Conservation (phyloP, 2,113 vertebrate species). For the Pelobates fuscus region DNA sequence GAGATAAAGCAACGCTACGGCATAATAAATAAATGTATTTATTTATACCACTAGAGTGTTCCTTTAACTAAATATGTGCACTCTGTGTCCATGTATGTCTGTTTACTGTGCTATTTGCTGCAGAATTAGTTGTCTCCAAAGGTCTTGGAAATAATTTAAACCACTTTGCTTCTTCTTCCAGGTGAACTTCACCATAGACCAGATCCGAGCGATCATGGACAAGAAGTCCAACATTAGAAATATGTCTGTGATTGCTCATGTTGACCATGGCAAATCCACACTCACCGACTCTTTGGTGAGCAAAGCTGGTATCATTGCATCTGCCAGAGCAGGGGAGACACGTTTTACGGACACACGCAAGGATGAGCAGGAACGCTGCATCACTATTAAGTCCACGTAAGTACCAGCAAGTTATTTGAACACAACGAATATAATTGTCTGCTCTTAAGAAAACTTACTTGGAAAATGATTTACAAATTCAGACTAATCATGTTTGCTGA, state of each 20-base stretch:
- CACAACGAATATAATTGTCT: background rate
- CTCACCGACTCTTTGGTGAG: slow-evolving; percentile 93
- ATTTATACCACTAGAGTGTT: no score
- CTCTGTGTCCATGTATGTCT: no score
- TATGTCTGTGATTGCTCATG: slow-evolving; percentile 97
- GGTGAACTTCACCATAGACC: slow-evolving; percentile 98
- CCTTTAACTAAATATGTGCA: no score
- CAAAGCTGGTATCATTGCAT: slow-evolving; percentile 96
- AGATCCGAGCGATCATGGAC: slow-evolving; percentile 98
- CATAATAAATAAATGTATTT: no score
- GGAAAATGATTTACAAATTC: no score
- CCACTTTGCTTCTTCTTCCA: slow-evolving; percentile 48
- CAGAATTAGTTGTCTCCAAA: no score
- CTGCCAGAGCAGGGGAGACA: slow-evolving; percentile 87
- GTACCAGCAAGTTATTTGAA: no score
- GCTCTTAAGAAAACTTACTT: no score
- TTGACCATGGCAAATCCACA: slow-evolving; percentile 95
- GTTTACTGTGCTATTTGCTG: no score
- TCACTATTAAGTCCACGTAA: slow-evolving; percentile 98
- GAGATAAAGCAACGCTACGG: no score
- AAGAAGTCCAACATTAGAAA: slow-evolving; percentile 97
- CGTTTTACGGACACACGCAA: slow-evolving; percentile 94
- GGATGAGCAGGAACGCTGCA: slow-evolving; percentile 94
- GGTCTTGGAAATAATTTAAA: no score
- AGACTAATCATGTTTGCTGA: background rate